Base-by-base conservation (phyloP, 2,888 invertebrate genomes). In the Pyrgus malvae region DNA sequence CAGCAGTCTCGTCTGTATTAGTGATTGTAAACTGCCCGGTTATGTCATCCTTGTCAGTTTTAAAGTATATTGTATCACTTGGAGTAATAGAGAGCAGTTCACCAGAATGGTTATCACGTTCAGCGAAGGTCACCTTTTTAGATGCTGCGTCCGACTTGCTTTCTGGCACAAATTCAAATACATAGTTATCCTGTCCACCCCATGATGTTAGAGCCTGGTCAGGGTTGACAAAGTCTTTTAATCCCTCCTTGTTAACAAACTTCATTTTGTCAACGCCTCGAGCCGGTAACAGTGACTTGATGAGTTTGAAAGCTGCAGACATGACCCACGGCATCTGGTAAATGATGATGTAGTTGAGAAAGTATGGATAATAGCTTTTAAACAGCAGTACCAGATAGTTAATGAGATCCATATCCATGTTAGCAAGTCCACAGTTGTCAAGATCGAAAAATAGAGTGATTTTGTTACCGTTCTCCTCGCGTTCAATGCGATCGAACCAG, bases 271-370 rank as follows among this genome's bases (percentile, higher is more conserved):
- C 95, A 14, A 97, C 95, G 8, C 97, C 97, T 79, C 96, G 96
- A 0, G 96, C 94, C 2, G 97, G 98, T 49, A 99, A 78, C 89
- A 97, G 92, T 0, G 94, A 91, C 81, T 97, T 98, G 6, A 98
- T 95, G 37, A 98, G 92, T 85, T 96, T 97, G 83, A 98, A 98
- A 0, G 96, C 96, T 61, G 98, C 97, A 70, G 95, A 97, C 57
- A 98, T 82, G 0, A 98, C 93, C 98, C 98, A 98, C 0, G 98
- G 97, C 96, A 98, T 96, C 76, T 98, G 97, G 77, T 92, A 97
- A 49, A 98, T 95, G 27, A 98, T 87, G 63, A 98, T 97, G 73
- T 97, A 96, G 69, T 97, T 98, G 59, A 97, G 82, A 70, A 95
- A 94, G 76, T 93, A 93, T 0, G 98, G 98, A 81, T 98, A 98